Base-by-base conservation (phyloP, 2,888 invertebrate genomes). In the Imbricaverruca yamaguchii region DNA sequence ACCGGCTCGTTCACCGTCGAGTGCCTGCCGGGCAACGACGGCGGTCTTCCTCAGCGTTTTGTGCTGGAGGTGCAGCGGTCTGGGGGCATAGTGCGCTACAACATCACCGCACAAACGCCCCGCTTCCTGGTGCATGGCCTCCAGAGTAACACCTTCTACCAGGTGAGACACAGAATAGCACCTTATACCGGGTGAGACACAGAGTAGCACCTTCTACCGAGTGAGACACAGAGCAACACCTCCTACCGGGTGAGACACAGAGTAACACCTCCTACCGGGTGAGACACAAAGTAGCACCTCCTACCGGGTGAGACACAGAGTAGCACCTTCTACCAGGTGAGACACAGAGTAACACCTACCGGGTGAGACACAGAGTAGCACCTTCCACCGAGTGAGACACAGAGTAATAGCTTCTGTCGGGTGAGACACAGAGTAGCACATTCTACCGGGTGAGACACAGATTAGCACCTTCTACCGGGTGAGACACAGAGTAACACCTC, bases 11-110 rank as follows among this genome's bases (percentile, higher is more conserved):
- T 96, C 82, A 92, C 92, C 87, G 93, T 96, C 80, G 94, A 94
- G 84, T 74, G 74, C 10, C 74, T 74, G 56, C 23, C 78, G 23
- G 78, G 78, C 56, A 78, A 23, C 57, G 57, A 57, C 78, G 95
- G 95, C 79, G 95, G 95, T 18, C 89, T 95, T 79, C 94, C 94
- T 8, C 95, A 95, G 88, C 92, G 92, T 85, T 95, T 95, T 88
- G 90, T 94, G 83, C 91, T 94, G 91, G 93, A 94, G 87, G 88
- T 94, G 81, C 89, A 93, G 80, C 93, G 94, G 86, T 87, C 93
- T 84, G 92, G 92, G 4, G 90, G 91, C 61, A 88, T 13, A n/a
- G 11, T 78, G 78, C 78, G 39, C 55, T 82, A 84, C 81, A 84
- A 83, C n/a, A 83, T 81, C 63, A 83, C 81, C 18, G 80, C 83